phyloP scores from a whole-genome alignment of 92 coral and sea anemone genomes.

The Epizoanthus scotinus region DNA sequence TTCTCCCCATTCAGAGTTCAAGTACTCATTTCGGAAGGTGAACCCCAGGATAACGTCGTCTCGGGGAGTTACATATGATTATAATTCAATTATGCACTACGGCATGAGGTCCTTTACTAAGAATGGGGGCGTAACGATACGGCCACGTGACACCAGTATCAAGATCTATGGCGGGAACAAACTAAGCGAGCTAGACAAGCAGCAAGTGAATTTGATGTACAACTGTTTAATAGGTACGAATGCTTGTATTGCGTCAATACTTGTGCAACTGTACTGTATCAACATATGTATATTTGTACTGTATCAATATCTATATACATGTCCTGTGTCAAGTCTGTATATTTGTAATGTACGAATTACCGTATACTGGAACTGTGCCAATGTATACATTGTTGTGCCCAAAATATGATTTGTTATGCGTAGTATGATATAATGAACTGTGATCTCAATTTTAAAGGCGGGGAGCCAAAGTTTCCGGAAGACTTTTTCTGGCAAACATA shows the following conservation, averaged over 20 bases:
- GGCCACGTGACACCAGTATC: conserved; percentile 26
- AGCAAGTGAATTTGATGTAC: conserved; percentile 39
- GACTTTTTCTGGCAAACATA: conserved; percentile 33
- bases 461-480: conserved; percentile 20
- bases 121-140: conserved; percentile 28
- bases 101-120: conserved; percentile 32
- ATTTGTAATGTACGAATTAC: too few species aligned
- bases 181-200: conserved; percentile 30
- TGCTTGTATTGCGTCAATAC: neutral
- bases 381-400: too few species aligned
- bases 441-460: conserved; percentile 6
- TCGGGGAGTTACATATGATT: conserved; percentile 28
- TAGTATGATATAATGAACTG: too few species aligned
- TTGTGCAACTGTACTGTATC: neutral
- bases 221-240: conserved; percentile 27
- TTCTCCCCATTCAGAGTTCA: conserved; percentile 1
- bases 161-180: neutral
- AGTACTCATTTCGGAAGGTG: conserved; percentile 32
- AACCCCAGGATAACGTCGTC: conserved; percentile 19
- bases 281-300: too few species aligned
- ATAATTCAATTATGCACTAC: conserved; percentile 38
- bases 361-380: too few species aligned
- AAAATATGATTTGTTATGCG: too few species aligned
- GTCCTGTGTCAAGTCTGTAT: too few species aligned
- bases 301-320: too few species aligned